Evolutionary conservation across 2,888 invertebrate genomes (phyloP).

Genomic region (Callinectes sapidus): DNA sequence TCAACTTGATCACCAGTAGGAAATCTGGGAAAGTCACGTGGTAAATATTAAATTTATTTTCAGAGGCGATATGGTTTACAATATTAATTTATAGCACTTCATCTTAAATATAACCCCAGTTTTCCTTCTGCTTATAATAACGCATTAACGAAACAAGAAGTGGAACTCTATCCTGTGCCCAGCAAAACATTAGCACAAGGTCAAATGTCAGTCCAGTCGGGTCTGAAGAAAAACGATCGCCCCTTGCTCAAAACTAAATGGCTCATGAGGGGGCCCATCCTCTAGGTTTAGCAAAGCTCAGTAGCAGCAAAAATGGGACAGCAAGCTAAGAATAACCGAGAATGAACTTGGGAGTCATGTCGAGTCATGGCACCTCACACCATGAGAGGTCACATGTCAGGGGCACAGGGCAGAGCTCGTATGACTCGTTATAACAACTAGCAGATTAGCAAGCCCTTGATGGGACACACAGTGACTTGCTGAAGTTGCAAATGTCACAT

Average conservation of each 20-base stretch:
- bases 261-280: conserved; percentile 36
- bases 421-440: conserved; percentile 64
- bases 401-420: conserved; percentile 61
- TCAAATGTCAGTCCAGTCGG: conserved; percentile 49
- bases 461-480: conserved; percentile 61
- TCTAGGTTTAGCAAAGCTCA: conserved; percentile 55
- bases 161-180: conserved; percentile 62
- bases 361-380: conserved; percentile 26
- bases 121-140: conserved; percentile 66
- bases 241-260: conserved; percentile 46
- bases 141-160: conserved; percentile 63
- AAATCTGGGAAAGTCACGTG: background rate
- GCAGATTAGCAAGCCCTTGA: conserved; percentile 56
- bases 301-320: conserved; percentile 67
- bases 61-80: conserved; percentile 71
- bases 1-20: background rate
- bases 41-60: conserved; percentile 70
- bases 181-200: conserved; percentile 52
- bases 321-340: conserved; percentile 55
- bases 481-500: conserved; percentile 63
- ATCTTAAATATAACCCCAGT: conserved; percentile 68
- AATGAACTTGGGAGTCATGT: conserved; percentile 40
- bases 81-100: conserved; percentile 71
- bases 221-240: conserved; percentile 30
- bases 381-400: conserved; percentile 49